These are phyloP conservation scores for Phalanger gymnotis DNA, from an alignment of 2,797 vertebrate species.

Conservation along the genomic window DNA sequence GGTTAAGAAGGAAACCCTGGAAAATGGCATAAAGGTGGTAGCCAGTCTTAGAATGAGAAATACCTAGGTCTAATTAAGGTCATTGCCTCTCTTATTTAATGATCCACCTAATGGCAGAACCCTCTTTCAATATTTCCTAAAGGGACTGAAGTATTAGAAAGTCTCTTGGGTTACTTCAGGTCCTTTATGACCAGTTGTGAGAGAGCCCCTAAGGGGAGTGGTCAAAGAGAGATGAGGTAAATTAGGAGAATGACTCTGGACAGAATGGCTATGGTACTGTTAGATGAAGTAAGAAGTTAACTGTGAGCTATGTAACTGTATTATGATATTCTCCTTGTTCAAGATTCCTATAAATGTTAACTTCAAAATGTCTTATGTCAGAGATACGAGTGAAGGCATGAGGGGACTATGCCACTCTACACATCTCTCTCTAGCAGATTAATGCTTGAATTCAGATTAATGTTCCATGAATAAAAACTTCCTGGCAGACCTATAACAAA, in stretches of 20 bases:
- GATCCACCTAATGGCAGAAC: background rate
- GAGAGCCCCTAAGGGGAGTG: background rate
- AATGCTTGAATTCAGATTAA: background rate
- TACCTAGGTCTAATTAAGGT: background rate
- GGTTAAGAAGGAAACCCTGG: background rate
- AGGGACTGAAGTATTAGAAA: background rate
- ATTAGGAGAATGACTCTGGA: background rate
- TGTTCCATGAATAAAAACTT: background rate
- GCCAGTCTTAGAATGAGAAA: background rate
- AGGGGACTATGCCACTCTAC: background rate
- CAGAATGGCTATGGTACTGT: background rate
- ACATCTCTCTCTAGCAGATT: background rate
- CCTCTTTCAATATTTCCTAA: background rate
- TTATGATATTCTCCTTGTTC: background rate
- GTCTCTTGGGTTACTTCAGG: background rate
- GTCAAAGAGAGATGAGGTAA: background rate
- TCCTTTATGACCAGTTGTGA: background rate
- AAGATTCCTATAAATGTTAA: background rate
- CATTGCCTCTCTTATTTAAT: background rate
- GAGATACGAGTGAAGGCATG: background rate
- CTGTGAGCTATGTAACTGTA: background rate
- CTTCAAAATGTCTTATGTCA: background rate
- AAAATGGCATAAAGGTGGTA: background rate
- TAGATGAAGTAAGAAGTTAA: background rate
- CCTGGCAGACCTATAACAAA: background rate